Evolutionary conservation across 2,888 invertebrate species (phyloP), one percentile per base, ranked within the genome.

Genomic region (Epicampocera succincta): DNA sequence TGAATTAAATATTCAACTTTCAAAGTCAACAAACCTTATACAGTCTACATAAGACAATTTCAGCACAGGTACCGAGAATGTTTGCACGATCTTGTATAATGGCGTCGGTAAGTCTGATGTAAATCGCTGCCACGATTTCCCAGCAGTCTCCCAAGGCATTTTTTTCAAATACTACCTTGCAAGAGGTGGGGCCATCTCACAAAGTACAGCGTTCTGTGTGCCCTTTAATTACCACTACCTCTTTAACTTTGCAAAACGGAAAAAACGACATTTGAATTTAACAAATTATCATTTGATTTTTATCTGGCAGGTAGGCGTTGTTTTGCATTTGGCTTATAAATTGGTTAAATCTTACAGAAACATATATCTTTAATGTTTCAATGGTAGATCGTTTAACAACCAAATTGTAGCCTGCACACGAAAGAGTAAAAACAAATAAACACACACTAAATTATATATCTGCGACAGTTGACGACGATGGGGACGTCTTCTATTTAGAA

Each of bases 401-500:
- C 42, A 56, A 56, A 56, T 19, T 40, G 29, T 17, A 17, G 46
- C 3, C 42, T 33, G 33, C 3, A 33, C 3, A 9, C 1, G 29
- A 46, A 46, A 4, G 15, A 33, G 46, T 9, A 44, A 38, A 21
- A 44, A 44, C 25, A 72, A 78, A 52, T 44, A 68, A 52, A 52
- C 40, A 52, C n/a, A 58, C 42, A 48, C n/a, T 25, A 61, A 78
- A 50, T 65, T 65, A 65, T 56, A 68, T 15, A 29, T 56, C 40
- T 44, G 71, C 68, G 80, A 73, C 80, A 75, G 60, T 66, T 74
- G 71, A 80, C 17, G 38, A 66, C 42, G 33, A 77, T 15, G 29
- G 71, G 33, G 56, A 73, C 38, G 52, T 42, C 42, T 52, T 52
- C 33, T 33, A 33, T 8, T 52, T 50, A 56, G 15, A 44, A 9